Base-by-base conservation (phyloP, 2,797 vertebrate species). In the Coreius guichenoti region DNA sequence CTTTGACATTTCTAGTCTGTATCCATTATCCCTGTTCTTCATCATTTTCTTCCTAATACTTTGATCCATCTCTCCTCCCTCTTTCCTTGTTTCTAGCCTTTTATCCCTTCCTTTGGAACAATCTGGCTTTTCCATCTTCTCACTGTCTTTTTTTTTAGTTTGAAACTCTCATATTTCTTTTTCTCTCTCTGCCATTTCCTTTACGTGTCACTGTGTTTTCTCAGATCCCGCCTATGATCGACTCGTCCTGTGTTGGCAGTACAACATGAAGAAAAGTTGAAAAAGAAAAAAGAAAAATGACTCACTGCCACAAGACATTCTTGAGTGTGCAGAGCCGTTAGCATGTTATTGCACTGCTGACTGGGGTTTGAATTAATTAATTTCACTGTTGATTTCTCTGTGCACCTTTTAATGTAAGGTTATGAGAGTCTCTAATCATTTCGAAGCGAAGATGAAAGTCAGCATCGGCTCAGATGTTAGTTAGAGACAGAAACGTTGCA, bases 311-410 rank as follows among this genome's bases (percentile, higher is more conserved):
- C 49, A 36, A 36, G 14, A 65, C 23, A 33, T 58, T 26, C 14
- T 58, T 78, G 82, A 78, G 74, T 19, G 39, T 63, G 51, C 54
- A 73, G 29, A 72, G 76, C 51, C 12, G 83, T 80, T 58, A 69
- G 51, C 75, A 70, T 31, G 36, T 84, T 78, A 67, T 73, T 80
- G 54, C 76, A 49, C 67, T 54, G 54, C 68, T 51, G 73, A 31
- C 81, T 76, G 74, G 68, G 81, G 68, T 83, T 83, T 84, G 21
- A 69, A 75, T 75, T 68, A 84, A 80, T 80, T 87, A 80, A 72
- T 80, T 73, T 80, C 31, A 65, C 54, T 51, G 68, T 79, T 65
- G 68, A 85, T 85, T 79, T 79, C 51, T 80, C 68, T 7, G 8
- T 26, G 67, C 68, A 85, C 83, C 65, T 84, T 84, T 84, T 78